Conservation (phyloP, 2,113 vertebrate genomes). For the Accipiter virgatus region DNA sequence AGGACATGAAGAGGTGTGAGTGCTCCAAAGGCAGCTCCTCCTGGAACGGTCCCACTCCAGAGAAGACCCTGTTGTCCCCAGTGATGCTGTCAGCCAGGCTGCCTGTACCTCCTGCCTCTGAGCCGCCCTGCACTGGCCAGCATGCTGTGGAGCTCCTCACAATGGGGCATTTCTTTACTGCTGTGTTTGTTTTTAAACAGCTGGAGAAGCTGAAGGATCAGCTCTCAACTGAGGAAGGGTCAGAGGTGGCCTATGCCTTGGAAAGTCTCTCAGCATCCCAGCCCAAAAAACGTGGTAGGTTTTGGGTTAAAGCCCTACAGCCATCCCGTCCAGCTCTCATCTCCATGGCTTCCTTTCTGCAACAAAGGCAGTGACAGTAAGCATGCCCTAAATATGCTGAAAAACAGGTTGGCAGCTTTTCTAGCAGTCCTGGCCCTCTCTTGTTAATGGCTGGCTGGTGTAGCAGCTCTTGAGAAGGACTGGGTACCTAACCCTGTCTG, state of each 20-base stretch:
- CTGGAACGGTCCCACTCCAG: not conserved
- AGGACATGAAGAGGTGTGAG: not conserved
- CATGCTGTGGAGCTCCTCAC: not conserved
- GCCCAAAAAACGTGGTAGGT: conserved; percentile 62
- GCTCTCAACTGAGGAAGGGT: conserved; percentile 15
- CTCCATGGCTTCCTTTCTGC: not conserved
- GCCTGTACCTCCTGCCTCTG: not conserved
- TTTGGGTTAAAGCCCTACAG: not conserved
- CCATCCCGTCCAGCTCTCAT: not conserved
- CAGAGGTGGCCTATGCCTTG: conserved; percentile 36
- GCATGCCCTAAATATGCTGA: not conserved
- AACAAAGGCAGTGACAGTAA: not conserved
- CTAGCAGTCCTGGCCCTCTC: not conserved
- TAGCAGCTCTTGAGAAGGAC: not conserved
- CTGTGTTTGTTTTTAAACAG: conserved; percentile 43
- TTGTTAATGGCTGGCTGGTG: not conserved
- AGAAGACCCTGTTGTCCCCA: not conserved
- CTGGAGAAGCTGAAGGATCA: conserved; percentile 67
- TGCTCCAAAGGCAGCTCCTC: not conserved
- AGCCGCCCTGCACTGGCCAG: not conserved
- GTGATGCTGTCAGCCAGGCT: not conserved
- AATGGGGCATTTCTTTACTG: not conserved
- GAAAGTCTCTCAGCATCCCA: conserved; percentile 37
- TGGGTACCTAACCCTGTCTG: not conserved
- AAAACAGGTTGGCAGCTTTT: not conserved